These are phyloP conservation scores for Microdon myrmicae DNA, from an alignment of 2,888 invertebrate genomes.

Conservation along the genomic window DNA sequence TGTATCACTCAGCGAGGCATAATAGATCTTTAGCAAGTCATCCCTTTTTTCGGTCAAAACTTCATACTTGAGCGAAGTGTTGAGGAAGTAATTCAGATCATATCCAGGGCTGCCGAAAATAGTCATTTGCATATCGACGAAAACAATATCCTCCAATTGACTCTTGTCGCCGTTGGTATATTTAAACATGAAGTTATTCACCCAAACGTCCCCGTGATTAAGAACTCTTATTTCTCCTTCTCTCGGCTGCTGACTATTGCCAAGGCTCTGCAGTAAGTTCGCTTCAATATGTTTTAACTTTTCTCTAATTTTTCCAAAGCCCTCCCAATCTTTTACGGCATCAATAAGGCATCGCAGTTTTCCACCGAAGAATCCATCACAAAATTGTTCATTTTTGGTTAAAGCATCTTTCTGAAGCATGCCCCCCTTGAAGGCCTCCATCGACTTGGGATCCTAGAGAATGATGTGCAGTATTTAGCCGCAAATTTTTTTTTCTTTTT, in stretches of 20 bases:
- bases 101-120: slow-evolving; percentile 60
- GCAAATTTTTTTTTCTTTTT: slow-evolving; percentile 61
- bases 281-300: slow-evolving; percentile 58
- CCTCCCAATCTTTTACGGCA: slow-evolving; percentile 64
- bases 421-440: slow-evolving; percentile 55
- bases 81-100: slow-evolving; percentile 62
- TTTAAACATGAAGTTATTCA: slow-evolving; percentile 69
- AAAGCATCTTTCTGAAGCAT: slow-evolving; percentile 56
- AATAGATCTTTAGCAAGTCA: slow-evolving; percentile 57
- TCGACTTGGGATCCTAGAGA: slow-evolving; percentile 54
- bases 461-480: slow-evolving; percentile 32
- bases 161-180: slow-evolving; percentile 55
- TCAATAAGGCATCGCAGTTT: slow-evolving; percentile 56
- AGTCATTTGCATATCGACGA: slow-evolving; percentile 63
- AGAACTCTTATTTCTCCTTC: slow-evolving; percentile 63
- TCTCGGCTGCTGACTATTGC: slow-evolving; percentile 55
- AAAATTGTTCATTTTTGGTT: neutral
- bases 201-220: slow-evolving; percentile 70
- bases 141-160: slow-evolving; percentile 30
- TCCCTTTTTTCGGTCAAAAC: slow-evolving; percentile 56
- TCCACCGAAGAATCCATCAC: slow-evolving; percentile 53
- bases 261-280: slow-evolving; percentile 54
- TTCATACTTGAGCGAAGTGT: slow-evolving; percentile 59
- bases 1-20: slow-evolving; percentile 53
- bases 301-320: slow-evolving; percentile 64